Evolutionary conservation across 2,113 vertebrate genomes (phyloP).

Genomic region (Leucopsar rothschildi): DNA sequence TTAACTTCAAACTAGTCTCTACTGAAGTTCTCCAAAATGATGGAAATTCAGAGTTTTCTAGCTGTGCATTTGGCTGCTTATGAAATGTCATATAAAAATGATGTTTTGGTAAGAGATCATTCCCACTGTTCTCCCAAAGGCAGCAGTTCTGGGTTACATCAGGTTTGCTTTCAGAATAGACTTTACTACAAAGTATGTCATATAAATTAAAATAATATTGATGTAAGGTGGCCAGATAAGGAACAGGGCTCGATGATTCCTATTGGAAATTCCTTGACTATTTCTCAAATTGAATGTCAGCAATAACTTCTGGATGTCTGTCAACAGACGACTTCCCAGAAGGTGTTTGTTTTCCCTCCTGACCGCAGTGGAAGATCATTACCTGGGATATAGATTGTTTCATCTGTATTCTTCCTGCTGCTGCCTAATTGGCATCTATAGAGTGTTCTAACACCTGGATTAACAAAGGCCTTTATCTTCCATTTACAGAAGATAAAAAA

Average conservation of each 20-base stretch:
- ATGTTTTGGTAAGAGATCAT: constrained; percentile 22
- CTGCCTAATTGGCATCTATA: background rate
- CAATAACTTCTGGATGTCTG: background rate
- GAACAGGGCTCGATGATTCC: background rate
- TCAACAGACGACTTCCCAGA: background rate
- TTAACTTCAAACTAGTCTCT: constrained; percentile 19
- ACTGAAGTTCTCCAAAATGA: constrained; percentile 21
- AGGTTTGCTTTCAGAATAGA: background rate
- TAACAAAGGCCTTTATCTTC: constrained; percentile 6
- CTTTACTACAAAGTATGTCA: background rate
- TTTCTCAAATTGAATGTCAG: background rate
- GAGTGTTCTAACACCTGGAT: constrained; percentile 20
- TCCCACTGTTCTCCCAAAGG: background rate
- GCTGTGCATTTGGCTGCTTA: background rate
- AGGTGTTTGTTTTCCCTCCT: background rate
- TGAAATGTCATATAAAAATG: constrained; percentile 14
- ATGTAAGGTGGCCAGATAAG: background rate
- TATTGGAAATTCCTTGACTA: background rate
- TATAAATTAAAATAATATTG: background rate
- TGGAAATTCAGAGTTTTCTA: constrained; percentile 28
- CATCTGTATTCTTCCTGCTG: background rate
- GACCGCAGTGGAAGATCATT: background rate
- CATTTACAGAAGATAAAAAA: constrained; percentile 7
- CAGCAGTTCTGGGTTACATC: background rate
- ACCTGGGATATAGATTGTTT: background rate